Conservation (phyloP, 2,797 vertebrate species). For the Acomys russatus region DNA sequence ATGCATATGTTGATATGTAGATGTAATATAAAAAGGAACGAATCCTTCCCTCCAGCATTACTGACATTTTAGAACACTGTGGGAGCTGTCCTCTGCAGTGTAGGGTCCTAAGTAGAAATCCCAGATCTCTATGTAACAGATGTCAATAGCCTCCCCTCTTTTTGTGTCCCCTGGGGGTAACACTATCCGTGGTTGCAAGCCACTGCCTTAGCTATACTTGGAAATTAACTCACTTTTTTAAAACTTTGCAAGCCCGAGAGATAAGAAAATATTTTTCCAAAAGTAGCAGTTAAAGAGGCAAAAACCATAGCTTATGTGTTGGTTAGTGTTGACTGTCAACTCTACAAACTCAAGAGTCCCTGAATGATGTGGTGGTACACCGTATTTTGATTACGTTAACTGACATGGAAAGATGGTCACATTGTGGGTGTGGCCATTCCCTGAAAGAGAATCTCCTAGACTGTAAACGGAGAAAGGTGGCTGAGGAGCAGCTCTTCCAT, state of each 20-base stretch:
- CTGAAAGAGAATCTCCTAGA: not conserved
- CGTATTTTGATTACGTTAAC: not conserved
- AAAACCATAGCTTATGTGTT: not conserved
- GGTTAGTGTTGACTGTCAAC: not conserved
- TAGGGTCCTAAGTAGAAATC: not conserved
- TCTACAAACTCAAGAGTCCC: not conserved
- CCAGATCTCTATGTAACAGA: not conserved
- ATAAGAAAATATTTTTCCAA: slow-evolving; percentile 5
- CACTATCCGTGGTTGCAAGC: not conserved
- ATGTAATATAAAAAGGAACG: accelerated
- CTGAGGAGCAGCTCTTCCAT: not conserved
- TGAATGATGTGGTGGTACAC: too few species aligned
- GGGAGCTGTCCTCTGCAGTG: not conserved
- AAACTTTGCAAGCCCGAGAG: not conserved
- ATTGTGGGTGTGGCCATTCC: not conserved
- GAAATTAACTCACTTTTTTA: slow-evolving; percentile 29
- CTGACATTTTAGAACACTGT: not conserved
- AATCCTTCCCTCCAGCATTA: not conserved
- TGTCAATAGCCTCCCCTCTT: not conserved
- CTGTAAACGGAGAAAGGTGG: not conserved
- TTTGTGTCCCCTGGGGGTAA: not conserved
- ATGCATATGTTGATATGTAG: not conserved
- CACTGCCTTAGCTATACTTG: not conserved
- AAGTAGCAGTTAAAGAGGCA: not conserved
- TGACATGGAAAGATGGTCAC: not conserved